Evolutionary conservation across 2,113 vertebrate species (phyloP).

Genomic region (Apistogramma diplotaenia): DNA sequence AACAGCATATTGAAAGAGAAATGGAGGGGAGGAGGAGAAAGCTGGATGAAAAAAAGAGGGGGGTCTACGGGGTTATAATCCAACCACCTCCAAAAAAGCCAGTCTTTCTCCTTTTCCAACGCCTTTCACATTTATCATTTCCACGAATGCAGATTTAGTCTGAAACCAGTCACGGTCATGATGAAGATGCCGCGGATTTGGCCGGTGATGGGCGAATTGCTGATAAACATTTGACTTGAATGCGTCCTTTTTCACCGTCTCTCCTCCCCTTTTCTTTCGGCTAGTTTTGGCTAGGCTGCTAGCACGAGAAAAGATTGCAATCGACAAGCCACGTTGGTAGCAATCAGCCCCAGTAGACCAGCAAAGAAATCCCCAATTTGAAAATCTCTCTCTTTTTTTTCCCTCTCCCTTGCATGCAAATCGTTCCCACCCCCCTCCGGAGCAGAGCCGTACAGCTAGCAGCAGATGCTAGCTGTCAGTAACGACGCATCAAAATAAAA

Average conservation of each 20-base stretch:
- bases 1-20: conserved; percentile 81
- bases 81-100: conserved; percentile 75
- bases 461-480: conserved; percentile 76
- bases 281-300: conserved; percentile 67
- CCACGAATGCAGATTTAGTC: conserved; percentile 47
- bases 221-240: conserved; percentile 78
- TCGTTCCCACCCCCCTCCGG: conserved; percentile 33
- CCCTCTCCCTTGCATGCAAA: conserved; percentile 54
- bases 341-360: conserved; percentile 38
- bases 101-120: conserved; percentile 71
- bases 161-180: conserved; percentile 60
- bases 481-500: conserved; percentile 81
- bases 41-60: conserved; percentile 77
- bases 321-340: conserved; percentile 59
- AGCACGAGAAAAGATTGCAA: conserved; percentile 52
- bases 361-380: conserved; percentile 45
- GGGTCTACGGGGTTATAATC: conserved; percentile 78
- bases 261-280: conserved; percentile 74
- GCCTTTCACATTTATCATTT: conserved; percentile 70
- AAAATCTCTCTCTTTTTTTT: conserved; percentile 14
- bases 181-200: conserved; percentile 57
- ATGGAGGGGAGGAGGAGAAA: conserved; percentile 80
- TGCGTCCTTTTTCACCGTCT: conserved; percentile 70
- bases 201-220: conserved; percentile 63
- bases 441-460: conserved; percentile 62